Conservation (phyloP, 2,888 invertebrate species). For the Lamellibrachia satsuma region DNA sequence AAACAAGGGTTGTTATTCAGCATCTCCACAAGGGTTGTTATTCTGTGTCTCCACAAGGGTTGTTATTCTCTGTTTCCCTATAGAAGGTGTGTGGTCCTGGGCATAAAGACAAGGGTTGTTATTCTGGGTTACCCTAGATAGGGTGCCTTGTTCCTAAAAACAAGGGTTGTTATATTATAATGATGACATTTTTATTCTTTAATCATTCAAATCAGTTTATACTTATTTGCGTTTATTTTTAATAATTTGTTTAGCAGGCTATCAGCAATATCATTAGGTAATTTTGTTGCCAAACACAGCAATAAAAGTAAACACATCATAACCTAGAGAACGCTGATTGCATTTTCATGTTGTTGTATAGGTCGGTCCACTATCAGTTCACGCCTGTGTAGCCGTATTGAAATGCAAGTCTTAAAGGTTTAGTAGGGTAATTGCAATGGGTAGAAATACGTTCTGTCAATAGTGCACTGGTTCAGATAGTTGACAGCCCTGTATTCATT, state of each 20-base stretch:
- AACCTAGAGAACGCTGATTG: not conserved
- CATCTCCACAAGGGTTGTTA: not conserved
- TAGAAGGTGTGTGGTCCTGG: not conserved
- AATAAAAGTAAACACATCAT: not conserved
- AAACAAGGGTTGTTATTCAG: not conserved
- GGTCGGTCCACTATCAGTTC: not conserved
- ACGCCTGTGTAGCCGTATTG: not conserved
- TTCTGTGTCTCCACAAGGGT: not conserved
- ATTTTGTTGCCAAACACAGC: not conserved
- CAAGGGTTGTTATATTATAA: not conserved
- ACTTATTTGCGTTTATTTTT: no score
- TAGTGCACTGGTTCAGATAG: not conserved
- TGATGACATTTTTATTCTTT: not conserved
- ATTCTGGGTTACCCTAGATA: not conserved
- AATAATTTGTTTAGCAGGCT: not conserved
- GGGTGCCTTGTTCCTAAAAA: not conserved
- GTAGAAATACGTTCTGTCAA: not conserved
- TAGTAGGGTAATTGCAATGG: conserved; percentile 11
- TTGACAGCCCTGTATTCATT: not conserved
- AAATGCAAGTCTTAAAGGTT: conserved; percentile 1
- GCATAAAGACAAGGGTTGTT: not conserved
- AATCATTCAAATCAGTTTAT: no score
- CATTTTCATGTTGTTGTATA: not conserved
- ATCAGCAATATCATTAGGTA: not conserved
- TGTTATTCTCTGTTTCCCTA: not conserved